Conservation (phyloP, 2,113 vertebrate genomes). For the Brachirus orientalis region DNA sequence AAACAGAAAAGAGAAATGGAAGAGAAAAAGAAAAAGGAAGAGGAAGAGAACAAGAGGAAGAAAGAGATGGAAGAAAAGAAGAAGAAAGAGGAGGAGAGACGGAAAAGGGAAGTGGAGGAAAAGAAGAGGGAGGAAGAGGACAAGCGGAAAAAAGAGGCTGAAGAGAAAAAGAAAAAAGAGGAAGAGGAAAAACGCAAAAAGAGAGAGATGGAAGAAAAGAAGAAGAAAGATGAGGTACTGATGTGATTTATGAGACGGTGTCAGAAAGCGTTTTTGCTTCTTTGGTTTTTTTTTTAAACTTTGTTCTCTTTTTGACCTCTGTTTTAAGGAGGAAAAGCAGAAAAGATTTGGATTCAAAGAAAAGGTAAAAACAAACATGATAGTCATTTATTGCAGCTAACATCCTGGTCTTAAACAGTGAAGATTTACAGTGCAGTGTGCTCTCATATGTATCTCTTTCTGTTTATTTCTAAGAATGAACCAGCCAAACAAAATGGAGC, state of each 20-base stretch:
- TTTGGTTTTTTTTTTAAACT: slow-evolving; percentile 2
- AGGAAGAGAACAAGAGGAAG: slow-evolving; percentile 24
- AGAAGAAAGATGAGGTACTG: slow-evolving; percentile 64
- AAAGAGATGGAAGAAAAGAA: slow-evolving; percentile 29
- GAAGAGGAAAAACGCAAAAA: slow-evolving; percentile 27
- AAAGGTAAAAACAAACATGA: slow-evolving; percentile 56
- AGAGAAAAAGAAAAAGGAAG: slow-evolving; percentile 7
- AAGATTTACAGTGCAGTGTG: neutral
- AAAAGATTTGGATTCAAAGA: slow-evolving; percentile 68
- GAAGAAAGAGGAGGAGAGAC: slow-evolving; percentile 2
- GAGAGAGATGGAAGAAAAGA: slow-evolving; percentile 28
- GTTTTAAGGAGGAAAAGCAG: slow-evolving; percentile 68
- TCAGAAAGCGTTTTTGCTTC: too few species aligned
- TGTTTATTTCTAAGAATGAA: slow-evolving; percentile 76
- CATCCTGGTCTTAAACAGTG: neutral
- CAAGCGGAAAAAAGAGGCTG: slow-evolving; percentile 11
- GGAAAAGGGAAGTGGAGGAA: slow-evolving; percentile 18
- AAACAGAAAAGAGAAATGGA: slow-evolving; percentile 30
- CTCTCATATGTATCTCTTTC: neutral
- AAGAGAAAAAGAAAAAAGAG: slow-evolving; percentile 33
- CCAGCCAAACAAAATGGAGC: slow-evolving; percentile 84
- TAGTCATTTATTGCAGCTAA: neutral
- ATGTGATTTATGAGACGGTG: too few species aligned
- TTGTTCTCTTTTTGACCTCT: slow-evolving; percentile 17
- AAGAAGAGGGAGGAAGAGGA: slow-evolving; percentile 32